These are phyloP conservation scores for Serilophus lunatus DNA, from an alignment of 2,113 vertebrate genomes.

Conservation along the genomic window DNA sequence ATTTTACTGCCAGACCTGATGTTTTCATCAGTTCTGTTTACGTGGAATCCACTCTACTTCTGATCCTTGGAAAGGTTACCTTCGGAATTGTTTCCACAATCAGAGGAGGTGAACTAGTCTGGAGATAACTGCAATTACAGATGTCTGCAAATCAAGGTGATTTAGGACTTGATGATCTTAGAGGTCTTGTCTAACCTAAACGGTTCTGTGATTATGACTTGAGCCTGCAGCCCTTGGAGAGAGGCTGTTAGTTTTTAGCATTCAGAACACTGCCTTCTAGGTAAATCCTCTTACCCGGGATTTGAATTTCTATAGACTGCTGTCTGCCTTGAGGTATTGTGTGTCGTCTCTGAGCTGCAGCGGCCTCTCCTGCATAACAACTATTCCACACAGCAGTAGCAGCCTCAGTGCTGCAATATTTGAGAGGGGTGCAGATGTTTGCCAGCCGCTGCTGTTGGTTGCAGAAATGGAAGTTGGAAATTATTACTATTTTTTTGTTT, in stretches of 20 bases:
- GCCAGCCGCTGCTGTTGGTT: slow-evolving; percentile 56
- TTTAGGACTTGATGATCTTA: background rate
- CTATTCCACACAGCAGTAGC: slow-evolving; percentile 78
- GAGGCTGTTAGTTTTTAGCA: slow-evolving; percentile 49
- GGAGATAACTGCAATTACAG: slow-evolving; percentile 4
- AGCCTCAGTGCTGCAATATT: slow-evolving; percentile 82
- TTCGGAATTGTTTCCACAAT: background rate
- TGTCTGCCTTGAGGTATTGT: slow-evolving; percentile 82
- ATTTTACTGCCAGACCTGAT: background rate
- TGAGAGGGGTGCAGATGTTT: slow-evolving; percentile 70
- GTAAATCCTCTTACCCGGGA: slow-evolving; percentile 67
- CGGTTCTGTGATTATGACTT: background rate
- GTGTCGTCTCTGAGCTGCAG: slow-evolving; percentile 84
- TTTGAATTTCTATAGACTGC: slow-evolving; percentile 70
- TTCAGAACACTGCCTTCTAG: slow-evolving; percentile 66
- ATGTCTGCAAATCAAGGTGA: slow-evolving; percentile 38
- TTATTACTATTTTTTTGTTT: background rate
- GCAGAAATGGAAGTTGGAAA: slow-evolving; percentile 53
- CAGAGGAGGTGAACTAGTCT: background rate
- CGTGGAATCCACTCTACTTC: background rate
- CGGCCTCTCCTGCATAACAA: slow-evolving; percentile 85
- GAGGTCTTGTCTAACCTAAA: background rate
- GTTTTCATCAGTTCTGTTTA: background rate
- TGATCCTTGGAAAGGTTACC: background rate
- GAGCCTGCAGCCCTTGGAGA: background rate